phyloP scores from a whole-genome alignment of 1,140 invertebrate genomes.

The Zaprionus tsacasi region DNA sequence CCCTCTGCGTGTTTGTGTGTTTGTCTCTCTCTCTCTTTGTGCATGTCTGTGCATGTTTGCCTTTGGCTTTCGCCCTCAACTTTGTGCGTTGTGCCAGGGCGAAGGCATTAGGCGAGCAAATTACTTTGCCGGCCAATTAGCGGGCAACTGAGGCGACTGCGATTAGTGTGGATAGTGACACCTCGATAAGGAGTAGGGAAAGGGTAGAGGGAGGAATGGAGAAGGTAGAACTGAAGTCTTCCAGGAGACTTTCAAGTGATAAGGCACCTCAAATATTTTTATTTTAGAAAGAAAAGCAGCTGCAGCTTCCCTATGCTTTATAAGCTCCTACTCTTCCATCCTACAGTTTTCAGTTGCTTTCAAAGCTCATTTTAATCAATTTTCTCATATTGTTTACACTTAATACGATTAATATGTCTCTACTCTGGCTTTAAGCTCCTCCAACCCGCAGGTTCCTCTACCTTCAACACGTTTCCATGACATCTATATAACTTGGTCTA shows the following conservation, averaged over 20 bases:
- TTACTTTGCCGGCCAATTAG: slow-evolving; percentile 69
- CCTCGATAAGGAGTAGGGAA: not conserved
- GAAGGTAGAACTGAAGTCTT: no score
- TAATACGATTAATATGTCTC: not conserved
- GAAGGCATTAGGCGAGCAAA: slow-evolving; percentile 54
- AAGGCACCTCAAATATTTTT: no score
- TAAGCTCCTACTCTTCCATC: no score
- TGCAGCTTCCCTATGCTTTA: no score
- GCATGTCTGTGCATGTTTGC: slow-evolving; percentile 19
- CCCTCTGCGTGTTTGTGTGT: not conserved
- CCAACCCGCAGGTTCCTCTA: no score
- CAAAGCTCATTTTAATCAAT: not conserved
- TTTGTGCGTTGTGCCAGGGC: not conserved
- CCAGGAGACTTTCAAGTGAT: no score
- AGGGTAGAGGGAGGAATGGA: not conserved
- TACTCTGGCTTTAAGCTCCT: not conserved
- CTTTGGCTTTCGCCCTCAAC: slow-evolving; percentile 20
- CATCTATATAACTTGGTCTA: slow-evolving; percentile 27
- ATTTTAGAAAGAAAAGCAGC: no score
- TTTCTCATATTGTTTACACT: not conserved
- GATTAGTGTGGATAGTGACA: slow-evolving; percentile 13
- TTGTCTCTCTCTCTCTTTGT: not conserved
- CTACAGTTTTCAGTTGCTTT: not conserved
- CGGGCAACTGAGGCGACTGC: slow-evolving; percentile 17
- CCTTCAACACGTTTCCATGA: not conserved